Evolutionary conservation across 2,888 invertebrate genomes (phyloP).

Genomic region (Idaea aversata): DNA sequence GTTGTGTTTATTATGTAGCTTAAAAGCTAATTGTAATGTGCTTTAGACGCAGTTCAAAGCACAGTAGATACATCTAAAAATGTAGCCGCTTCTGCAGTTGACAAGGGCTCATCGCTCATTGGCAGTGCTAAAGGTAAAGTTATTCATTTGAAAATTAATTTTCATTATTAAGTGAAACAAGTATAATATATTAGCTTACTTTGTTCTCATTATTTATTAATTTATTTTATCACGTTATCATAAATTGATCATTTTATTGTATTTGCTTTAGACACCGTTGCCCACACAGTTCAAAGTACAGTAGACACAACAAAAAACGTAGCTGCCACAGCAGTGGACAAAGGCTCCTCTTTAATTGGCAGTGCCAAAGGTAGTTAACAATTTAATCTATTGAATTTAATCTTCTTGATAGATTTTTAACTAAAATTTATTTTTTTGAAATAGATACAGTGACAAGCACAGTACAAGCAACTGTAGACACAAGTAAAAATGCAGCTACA

Average conservation of each 20-base stretch:
- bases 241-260: conserved; percentile 2
- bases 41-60: conserved; percentile 40
- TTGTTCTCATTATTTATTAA: neutral
- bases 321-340: conserved; percentile 46
- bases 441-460: conserved; percentile 28
- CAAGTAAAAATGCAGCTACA: conserved; percentile 36
- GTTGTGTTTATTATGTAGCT: conserved; percentile 13
- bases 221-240: too few species aligned
- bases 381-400: conserved; percentile 8
- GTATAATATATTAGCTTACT: neutral
- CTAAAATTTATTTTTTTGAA: conserved; percentile 5
- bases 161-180: neutral
- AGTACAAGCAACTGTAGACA: conserved; percentile 32
- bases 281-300: conserved; percentile 41
- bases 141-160: conserved; percentile 2
- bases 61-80: conserved; percentile 53
- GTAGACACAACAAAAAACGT: conserved; percentile 52
- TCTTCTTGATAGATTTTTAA: conserved; percentile 6
- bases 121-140: conserved; percentile 40
- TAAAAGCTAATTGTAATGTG: conserved; percentile 7
- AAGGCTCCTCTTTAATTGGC: conserved; percentile 44
- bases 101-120: conserved; percentile 39
- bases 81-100: conserved; percentile 40
- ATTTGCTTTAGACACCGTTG: conserved; percentile 43
- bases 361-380: conserved; percentile 43